Evolutionary conservation across 1,140 invertebrate species (phyloP), one percentile per base, ranked within the genome.

Genomic region (Atta colombica): DNA sequence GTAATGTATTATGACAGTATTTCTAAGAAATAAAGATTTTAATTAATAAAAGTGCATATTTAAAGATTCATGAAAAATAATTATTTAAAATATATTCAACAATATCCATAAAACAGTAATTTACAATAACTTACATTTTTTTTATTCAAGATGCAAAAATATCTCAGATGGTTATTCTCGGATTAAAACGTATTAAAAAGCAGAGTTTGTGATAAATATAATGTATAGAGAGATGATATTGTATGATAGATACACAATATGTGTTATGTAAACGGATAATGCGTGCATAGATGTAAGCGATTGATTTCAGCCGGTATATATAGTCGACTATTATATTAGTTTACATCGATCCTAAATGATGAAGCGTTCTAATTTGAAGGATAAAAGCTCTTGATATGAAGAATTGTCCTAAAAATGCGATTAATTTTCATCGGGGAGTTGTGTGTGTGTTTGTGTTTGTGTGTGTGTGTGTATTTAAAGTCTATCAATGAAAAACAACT

Each of bases 311-410:
- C 3, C 49, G 61, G 0, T 68, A 45, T 68, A 55, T 51, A 16
- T 18, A 35, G 18, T 49, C 28, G 35, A 53, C 53, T 69, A 55
- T 25, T 53, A 81, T 74, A 87, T 88, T 87, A 87, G 55, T 82
- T 77, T 74, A 18, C 55, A 53, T 69, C 45, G 35, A 87, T 77
- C 55, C 71, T 68, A 21, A 51, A 25, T 25, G 39, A 66, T 45
- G 58, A 87, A 68, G 35, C 45, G 18, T 28, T 69, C 21, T 5
- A 58, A 78, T 53, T 51, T 51, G 2, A 51, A 69, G 31, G 49
- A 25, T 28, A 51, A 21, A 28, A 12, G 45, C 39, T 51, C 21
- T 81, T 16, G 31, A 75, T 68, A 51, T 75, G 16, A 84, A 45
- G 39, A 25, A 75, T 84, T 75, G 60, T 63, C 1, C 14, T 25